A percentile compares a stretch with the other conserved stretches of the same genome.
Evolutionary conservation across 2,888 invertebrate genomes (phyloP).

Genomic region (Polylopha cassiicola): DNA sequence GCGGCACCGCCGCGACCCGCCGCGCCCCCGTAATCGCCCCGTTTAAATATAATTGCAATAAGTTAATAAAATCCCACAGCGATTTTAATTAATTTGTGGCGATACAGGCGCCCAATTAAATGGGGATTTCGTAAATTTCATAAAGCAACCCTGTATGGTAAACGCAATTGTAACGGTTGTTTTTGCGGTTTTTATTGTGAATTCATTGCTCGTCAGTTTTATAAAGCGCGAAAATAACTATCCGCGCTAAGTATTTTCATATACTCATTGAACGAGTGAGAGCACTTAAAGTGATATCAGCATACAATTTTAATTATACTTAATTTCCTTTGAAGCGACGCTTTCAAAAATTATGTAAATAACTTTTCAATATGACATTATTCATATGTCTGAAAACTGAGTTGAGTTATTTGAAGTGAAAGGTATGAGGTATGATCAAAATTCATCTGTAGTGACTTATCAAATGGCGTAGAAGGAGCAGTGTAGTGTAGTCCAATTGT

Average conservation of each 20-base stretch:
- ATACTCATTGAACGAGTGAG: conserved; percentile 35
- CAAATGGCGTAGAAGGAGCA: conserved; percentile 47
- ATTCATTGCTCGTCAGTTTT: conserved; percentile 34
- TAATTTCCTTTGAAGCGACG: conserved; percentile 9
- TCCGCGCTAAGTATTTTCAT: conserved; percentile 35
- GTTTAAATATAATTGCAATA: conserved; percentile 72
- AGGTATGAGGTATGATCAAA: neutral
- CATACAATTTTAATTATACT: conserved; percentile 23
- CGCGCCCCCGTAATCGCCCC: conserved; percentile 51
- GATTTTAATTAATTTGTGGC: conserved; percentile 69
- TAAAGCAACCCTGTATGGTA: conserved; percentile 44
- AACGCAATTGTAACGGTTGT: conserved; percentile 44
- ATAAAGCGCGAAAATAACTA: conserved; percentile 37
- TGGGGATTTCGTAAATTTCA: conserved; percentile 56
- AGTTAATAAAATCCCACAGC: conserved; percentile 67
- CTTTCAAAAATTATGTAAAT: neutral
- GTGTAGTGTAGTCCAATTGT: conserved; percentile 38
- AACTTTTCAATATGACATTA: too few species aligned
- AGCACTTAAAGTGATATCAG: conserved; percentile 29
- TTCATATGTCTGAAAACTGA: conserved; percentile 25
- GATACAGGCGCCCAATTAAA: conserved; percentile 62
- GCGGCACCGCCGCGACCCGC: conserved; percentile 33
- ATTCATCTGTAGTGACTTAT: conserved; percentile 34
- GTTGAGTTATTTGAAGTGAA: conserved; percentile 28
- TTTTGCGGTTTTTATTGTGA: conserved; percentile 43